A percentile compares a stretch with the other conserved stretches of the same genome.
These are phyloP conservation scores for Cybosia mesomella DNA, from an alignment of 2,888 invertebrate genomes.

Conservation along the genomic window DNA sequence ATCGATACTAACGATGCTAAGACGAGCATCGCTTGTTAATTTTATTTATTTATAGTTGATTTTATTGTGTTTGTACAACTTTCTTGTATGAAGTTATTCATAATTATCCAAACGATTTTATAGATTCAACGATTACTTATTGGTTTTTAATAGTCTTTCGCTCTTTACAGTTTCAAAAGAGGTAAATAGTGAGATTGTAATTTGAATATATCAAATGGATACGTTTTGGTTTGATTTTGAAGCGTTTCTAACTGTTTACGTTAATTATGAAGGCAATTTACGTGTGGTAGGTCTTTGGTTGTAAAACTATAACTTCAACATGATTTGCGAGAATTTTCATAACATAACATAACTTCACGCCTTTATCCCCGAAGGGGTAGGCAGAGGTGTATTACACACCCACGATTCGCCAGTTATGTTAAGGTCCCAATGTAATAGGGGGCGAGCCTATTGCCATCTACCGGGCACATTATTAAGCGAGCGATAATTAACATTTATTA, in stretches of 20 bases:
- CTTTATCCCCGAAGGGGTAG: too few species aligned
- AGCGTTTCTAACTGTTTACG: constrained; percentile 25
- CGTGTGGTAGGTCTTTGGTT: constrained; percentile 12
- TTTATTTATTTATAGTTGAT: constrained; percentile 51
- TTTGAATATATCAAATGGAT: constrained; percentile 28
- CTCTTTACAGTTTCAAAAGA: constrained; percentile 41
- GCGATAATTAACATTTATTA: too few species aligned
- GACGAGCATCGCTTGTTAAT: constrained; percentile 47
- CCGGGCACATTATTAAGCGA: too few species aligned
- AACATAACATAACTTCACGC: too few species aligned
- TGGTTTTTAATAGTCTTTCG: constrained; percentile 47
- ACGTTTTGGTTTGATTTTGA: constrained; percentile 19
- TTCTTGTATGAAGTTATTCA: constrained; percentile 43
- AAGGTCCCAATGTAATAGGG: too few species aligned
- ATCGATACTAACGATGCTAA: constrained; percentile 53
- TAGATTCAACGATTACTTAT: constrained; percentile 44
- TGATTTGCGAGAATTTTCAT: neutral
- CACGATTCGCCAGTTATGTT: too few species aligned
- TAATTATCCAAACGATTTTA: constrained; percentile 46
- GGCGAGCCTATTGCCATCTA: too few species aligned
- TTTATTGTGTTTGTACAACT: constrained; percentile 48
- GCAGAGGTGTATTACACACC: too few species aligned
- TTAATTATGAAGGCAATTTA: constrained; percentile 17
- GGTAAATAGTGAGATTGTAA: constrained; percentile 35
- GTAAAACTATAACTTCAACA: neutral